Conservation (phyloP, 2,888 invertebrate genomes). For the Cataglyphis rosenhaueri region DNA sequence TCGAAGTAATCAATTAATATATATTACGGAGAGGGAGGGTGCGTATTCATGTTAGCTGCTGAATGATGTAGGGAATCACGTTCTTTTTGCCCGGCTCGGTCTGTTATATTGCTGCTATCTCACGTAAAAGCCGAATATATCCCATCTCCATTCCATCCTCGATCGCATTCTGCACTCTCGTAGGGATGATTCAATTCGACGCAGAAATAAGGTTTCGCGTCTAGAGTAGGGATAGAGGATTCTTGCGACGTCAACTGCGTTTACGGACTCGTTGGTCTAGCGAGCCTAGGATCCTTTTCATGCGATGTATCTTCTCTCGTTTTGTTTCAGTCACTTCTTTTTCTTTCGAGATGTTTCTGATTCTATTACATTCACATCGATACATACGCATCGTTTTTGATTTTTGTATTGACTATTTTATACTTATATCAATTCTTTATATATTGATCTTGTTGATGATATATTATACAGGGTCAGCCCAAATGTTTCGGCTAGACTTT, state of each 20-base stretch:
- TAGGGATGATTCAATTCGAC: slow-evolving; percentile 63
- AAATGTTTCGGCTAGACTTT: too few species aligned
- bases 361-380: neutral
- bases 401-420: neutral
- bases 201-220: slow-evolving; percentile 63
- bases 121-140: slow-evolving; percentile 52
- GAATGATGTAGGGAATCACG: slow-evolving; percentile 23
- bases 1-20: slow-evolving; percentile 26
- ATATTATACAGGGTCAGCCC: neutral
- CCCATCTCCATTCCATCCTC: slow-evolving; percentile 31
- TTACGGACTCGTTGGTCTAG: slow-evolving; percentile 44
- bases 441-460: neutral
- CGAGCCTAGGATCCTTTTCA: slow-evolving; percentile 25
- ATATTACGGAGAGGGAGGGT: neutral
- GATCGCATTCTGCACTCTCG: slow-evolving; percentile 48
- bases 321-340: neutral
- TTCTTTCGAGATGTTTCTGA: neutral
- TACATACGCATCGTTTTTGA: neutral
- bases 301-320: neutral
- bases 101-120: slow-evolving; percentile 35
- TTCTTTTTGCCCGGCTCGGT: slow-evolving; percentile 27
- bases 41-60: neutral
- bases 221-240: slow-evolving; percentile 56
- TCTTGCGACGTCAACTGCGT: slow-evolving; percentile 59
- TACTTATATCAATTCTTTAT: neutral